Conservation (phyloP, 2,797 vertebrate genomes). For the Miichthys miiuy region DNA sequence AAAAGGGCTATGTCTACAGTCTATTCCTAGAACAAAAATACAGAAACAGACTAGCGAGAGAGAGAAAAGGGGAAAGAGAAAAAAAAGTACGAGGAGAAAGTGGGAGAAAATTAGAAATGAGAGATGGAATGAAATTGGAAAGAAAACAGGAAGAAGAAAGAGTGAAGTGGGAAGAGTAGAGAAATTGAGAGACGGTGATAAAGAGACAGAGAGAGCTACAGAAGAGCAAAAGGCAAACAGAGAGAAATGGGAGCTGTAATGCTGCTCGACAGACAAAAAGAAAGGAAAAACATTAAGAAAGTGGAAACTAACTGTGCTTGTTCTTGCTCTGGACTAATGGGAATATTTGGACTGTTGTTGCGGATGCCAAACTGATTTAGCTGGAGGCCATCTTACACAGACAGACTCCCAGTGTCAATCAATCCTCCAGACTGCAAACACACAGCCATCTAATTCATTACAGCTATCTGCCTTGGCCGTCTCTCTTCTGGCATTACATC, state of each 20-base stretch:
- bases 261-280: conserved; percentile 47
- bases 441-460: conserved; percentile 75
- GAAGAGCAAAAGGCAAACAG: conserved; percentile 49
- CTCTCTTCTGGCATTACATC: conserved; percentile 69
- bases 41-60: not conserved
- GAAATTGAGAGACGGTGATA: conserved; percentile 26
- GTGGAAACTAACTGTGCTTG: conserved; percentile 61
- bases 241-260: conserved; percentile 60
- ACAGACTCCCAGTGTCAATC: conserved; percentile 75
- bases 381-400: conserved; percentile 66
- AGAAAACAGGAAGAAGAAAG: conserved; percentile 27
- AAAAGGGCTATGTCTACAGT: conserved; percentile 62
- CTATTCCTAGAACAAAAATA: conserved; percentile 53
- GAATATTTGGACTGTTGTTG: conserved; percentile 68
- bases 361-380: conserved; percentile 73
- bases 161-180: conserved; percentile 12
- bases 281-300: conserved; percentile 57
- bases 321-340: conserved; percentile 64
- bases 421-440: conserved; percentile 76
- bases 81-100: not conserved
- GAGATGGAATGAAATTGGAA: conserved; percentile 30
- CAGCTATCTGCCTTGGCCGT: conserved; percentile 70
- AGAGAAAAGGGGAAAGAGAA: not conserved
- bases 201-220: conserved; percentile 46
- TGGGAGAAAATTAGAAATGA: not conserved